A percentile compares a stretch with the other conserved stretches of the same genome.
These are phyloP conservation scores for Troilus luridus DNA, from an alignment of 2,888 invertebrate species.

Conservation along the genomic window DNA sequence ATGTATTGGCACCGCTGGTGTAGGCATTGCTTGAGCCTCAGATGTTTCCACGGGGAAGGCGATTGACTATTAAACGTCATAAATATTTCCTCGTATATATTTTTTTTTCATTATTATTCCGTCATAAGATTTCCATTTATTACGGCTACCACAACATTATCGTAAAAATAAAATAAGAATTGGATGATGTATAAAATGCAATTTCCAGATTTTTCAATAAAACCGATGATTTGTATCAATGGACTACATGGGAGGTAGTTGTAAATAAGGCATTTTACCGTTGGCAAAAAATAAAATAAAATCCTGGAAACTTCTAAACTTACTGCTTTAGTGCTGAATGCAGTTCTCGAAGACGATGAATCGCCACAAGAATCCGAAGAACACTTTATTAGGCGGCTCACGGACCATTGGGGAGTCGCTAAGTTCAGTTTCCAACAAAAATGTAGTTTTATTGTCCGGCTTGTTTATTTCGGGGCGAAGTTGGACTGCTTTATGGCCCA, in stretches of 20 bases:
- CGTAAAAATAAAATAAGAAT: no score
- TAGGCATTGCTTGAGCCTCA: slow-evolving; percentile 5
- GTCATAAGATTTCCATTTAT: no score
- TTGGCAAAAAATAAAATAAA: no score
- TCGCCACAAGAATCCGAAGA: neutral
- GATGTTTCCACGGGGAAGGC: neutral
- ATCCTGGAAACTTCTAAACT: no score
- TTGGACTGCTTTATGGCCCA: neutral
- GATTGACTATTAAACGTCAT: neutral
- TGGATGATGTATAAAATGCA: no score
- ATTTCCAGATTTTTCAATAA: no score
- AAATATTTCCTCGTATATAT: no score
- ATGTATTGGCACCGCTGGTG: neutral
- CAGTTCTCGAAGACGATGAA: neutral
- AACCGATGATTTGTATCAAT: no score
- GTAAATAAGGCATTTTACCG: no score
- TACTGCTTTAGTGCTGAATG: neutral
- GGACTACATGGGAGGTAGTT: no score
- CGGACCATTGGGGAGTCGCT: neutral
- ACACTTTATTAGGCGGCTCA: neutral
- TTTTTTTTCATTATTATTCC: no score
- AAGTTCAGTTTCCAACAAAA: neutral
- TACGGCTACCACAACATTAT: no score
- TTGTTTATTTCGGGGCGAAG: neutral
- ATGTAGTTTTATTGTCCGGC: neutral